phyloP scores from a whole-genome alignment of 2,797 vertebrate species.

The Danionella dracula region DNA sequence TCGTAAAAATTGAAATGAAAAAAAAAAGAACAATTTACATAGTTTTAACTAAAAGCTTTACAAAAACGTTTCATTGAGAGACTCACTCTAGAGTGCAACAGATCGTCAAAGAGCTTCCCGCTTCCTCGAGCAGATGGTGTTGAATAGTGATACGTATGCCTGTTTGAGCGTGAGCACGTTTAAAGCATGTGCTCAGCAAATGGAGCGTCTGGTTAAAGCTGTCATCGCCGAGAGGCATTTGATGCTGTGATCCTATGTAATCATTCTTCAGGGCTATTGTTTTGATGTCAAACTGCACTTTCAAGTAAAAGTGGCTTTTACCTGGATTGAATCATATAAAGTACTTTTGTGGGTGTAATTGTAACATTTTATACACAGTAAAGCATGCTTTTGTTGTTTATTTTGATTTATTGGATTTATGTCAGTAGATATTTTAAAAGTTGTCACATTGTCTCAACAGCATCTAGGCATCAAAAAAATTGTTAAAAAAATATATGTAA shows the following conservation, averaged over 20 bases:
- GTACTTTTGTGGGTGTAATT: neutral
- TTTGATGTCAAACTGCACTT: conserved; percentile 1
- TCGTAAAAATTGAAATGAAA: no score
- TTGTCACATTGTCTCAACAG: no score
- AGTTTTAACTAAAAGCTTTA: conserved; percentile 22
- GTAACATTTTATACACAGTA: no score
- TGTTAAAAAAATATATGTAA: no score
- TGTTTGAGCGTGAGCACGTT: conserved; percentile 60
- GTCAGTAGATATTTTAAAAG: no score
- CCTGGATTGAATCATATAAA: neutral
- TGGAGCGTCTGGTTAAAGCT: conserved; percentile 19
- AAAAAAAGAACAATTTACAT: no score
- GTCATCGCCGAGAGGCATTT: conserved; percentile 50
- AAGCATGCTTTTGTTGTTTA: no score
- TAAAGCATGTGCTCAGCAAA: conserved; percentile 55
- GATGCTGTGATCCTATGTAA: conserved; percentile 56
- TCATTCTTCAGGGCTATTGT: conserved; percentile 51
- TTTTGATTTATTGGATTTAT: no score
- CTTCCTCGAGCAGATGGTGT: conserved; percentile 64
- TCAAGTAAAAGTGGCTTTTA: neutral
- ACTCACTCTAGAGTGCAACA: conserved; percentile 50
- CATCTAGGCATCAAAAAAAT: no score
- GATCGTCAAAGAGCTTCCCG: conserved; percentile 44
- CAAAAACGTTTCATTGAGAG: conserved; percentile 34
- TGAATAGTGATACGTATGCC: conserved; percentile 56